Evolutionary conservation across 2,888 invertebrate genomes (phyloP), one percentile per base, ranked within the genome.

Genomic region (Drosophila mettleri): DNA sequence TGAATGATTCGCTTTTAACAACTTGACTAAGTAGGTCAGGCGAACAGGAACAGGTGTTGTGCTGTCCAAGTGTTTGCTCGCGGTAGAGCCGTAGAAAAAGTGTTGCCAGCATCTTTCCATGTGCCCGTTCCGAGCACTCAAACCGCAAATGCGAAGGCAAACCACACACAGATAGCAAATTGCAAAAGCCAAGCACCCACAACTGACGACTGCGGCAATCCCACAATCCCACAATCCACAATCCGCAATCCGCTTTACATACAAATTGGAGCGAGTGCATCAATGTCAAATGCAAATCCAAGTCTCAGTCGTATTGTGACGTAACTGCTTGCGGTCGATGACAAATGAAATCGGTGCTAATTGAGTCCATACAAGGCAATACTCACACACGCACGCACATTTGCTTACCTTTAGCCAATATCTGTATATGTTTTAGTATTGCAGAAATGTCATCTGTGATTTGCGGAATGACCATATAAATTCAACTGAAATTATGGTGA

Each of bases 181-280:
- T 83, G 80, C 88, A 55, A 70, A 69, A 86, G 18, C 33, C 27
- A 18, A 53, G 65, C 89, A 86, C 88, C 89, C 86, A 88, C 89
- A 79, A 79, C 58, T 53, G 16, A 48, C 36, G 34, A 39, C 48
- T 61, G 53, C 53, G 71, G 57, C 69, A 73, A 72, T 57, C 63
- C 74, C 68, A 59, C 69, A 67, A 45, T 18, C 16, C 46, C 29
- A 16, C 46, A 48, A n/a, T 49, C 48, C 49, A 4, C 49, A 49
- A 49, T 49, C 49, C 49, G 49, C 49, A 49, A 71, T 76, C 67
- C 76, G 73, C 54, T 80, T 88, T 70, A 86, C 61, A 87, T 87
- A 79, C 84, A 88, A 87, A 87, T 78, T 88, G 74, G 84, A 89
- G 88, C 89, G 83, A 77, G 65, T 80, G 78, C 86, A 87, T 86